Base-by-base conservation (phyloP, 2,888 invertebrate species). In the Operophtera brumata region DNA sequence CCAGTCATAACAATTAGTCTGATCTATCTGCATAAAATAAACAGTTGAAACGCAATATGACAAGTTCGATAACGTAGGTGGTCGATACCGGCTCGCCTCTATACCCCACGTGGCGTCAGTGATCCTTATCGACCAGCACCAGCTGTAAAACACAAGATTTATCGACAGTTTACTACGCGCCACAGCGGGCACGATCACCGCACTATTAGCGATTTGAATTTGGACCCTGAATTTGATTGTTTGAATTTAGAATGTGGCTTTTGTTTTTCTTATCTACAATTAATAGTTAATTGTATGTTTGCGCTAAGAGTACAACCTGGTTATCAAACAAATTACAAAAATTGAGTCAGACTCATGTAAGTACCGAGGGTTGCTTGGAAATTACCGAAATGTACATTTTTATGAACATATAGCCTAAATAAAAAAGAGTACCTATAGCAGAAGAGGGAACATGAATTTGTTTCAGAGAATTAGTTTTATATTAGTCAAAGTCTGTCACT, bases 141-240 rank as follows among this genome's bases (percentile, higher is more conserved):
- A 85, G 87, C 88, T 89, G 90, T 90, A 88, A 89, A 90, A 87
- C 86, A 80, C 73, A 83, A 84, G 86, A 89, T 90, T 89, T 90
- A 90, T 89, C 86, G 88, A 83, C 82, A 85, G 84, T 86, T 89
- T 83, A 79, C 82, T 75, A 71, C 70, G 66, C 64, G 68, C 67
- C 78, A 9, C 30, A 84, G 86, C 78, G 69, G 73, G 79, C 72
- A 86, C 87, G 86, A 86, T 86, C 88, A 84, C 88, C 70, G 71
- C 83, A 84, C 86, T 86, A 88, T 85, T 86, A 79, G 74, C 75
- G 76, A 77, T 70, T 55, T 34, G 34, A 39, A 55, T 37, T 55
- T 39, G 9, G 42, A 47, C 42, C n/a, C 10, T 25, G 26, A 25
- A 44, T 13, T 40, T 14, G n/a, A 4, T 20, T 13, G 11, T 26